Evolutionary conservation across 2,888 invertebrate species (phyloP), one percentile per base, ranked within the genome.

Genomic region (Scaptomyza tumidula): DNA sequence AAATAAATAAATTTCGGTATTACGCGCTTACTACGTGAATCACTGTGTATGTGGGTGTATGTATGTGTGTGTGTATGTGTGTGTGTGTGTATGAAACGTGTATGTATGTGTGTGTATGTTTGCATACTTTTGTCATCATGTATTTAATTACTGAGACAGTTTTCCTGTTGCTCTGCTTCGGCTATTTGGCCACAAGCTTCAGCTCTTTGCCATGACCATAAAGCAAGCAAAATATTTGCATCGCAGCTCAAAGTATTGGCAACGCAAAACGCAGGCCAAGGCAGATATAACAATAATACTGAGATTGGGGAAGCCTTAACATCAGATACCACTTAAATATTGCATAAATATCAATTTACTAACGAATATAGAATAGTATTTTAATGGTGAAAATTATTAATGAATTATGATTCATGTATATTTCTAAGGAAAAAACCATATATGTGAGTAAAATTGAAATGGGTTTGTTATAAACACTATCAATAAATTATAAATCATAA

Each of bases 81-180:
- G 41, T 33, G 48, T 10, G 13, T 37, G 43, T 24, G 16, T 68
- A 52, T 54, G n/a, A n/a, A n/a, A n/a, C n/a, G n/a, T n/a, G n/a
- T n/a, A n/a, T n/a, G 37, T 41, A 37, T 33, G 48, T 10, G 13
- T 37, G 43, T 24, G 16, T 68, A 52, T 54, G n/a, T 63, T 53
- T 43, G 52, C 55, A 49, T 54, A 61, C 77, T 76, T 88, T 72
- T 86, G 86, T 86, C 88, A 80, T 83, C 88, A 71, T 86, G 83
- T 86, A 83, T 88, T 88, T 83, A 83, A 83, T 88, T 83, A 83
- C 88, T 83, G 88, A 69, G 86, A 72, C 80, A 69, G 86, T 69
- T 88, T 83, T 46, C 48, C 31, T 14, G n/a, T 7, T 46, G 19
- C 44, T 19, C 31, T 41, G 31, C 44, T 52, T 56, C 54, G 13